Evolutionary conservation across 2,888 invertebrate genomes (phyloP).

Genomic region (Nomada hirtipes): DNA sequence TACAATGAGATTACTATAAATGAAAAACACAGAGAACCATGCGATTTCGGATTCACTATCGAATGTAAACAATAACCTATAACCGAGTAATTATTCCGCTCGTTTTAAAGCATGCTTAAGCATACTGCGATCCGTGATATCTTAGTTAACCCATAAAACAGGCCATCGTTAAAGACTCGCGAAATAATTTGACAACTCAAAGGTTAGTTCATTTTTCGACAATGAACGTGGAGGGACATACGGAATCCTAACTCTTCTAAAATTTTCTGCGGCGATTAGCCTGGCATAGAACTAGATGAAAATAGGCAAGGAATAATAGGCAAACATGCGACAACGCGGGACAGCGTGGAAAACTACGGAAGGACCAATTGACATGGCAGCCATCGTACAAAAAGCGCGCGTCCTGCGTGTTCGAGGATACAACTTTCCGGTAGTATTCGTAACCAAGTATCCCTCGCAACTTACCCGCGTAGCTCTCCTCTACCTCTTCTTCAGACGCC

Average conservation of each 20-base stretch:
- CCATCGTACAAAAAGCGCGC: conserved; percentile 83
- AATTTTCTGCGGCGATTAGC: neutral
- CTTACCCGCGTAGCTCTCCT: conserved; percentile 95
- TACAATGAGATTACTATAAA: neutral
- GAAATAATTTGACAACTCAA: conserved; percentile 45
- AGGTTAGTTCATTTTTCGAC: conserved; percentile 6
- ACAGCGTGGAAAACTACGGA: conserved; percentile 29
- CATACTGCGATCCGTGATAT: neutral
- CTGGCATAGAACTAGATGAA: neutral
- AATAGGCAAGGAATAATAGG: neutral
- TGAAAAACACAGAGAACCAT: conserved; percentile 13
- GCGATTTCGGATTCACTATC: conserved; percentile 21
- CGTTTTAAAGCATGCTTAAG: neutral
- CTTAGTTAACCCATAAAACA: neutral
- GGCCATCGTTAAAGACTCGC: neutral
- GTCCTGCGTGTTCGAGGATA: conserved; percentile 75
- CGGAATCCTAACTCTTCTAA: neutral
- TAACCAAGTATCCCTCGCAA: conserved; percentile 57
- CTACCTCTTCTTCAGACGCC: conserved; percentile 95
- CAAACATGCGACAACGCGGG: neutral
- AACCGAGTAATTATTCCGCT: conserved; percentile 5
- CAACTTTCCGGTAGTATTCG: conserved; percentile 68
- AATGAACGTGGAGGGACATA: no score
- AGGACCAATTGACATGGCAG: conserved; percentile 79
- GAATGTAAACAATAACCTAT: conserved; percentile 61